Evolutionary conservation across 35 echinoderm and acorn worm species (phyloP), one percentile per base, ranked within the genome.

Genomic region (Chiridota heheva): DNA sequence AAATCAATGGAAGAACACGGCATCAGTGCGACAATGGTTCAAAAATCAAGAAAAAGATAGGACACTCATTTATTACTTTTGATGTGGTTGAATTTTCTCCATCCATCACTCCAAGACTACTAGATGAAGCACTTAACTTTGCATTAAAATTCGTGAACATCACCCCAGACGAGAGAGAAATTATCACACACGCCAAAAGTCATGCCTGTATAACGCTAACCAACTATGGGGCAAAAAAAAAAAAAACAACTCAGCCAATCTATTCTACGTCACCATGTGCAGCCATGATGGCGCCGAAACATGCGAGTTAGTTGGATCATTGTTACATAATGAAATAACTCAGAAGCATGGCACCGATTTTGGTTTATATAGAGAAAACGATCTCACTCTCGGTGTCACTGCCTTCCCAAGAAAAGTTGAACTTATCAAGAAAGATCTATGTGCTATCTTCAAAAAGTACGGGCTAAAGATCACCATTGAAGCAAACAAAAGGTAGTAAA

Each of bases 1-100:
- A 67, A 86, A 84, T 61, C 78, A 66, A 67, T 82, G 60, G 78
- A 67, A 82, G 41, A 82, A 82, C 61, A n/a, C 78, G 1, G 44
- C 30, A 18, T 17, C 78, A 30, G 78, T 82, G 42, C 64, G 44
- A 28, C 18, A 64, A 18, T 82, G 78, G 78, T 82, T 67, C 69
- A 17, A 17, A n/a, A 46, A 44, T 7, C 34, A 15, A 2, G 6
- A 16, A 32, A 42, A 17, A 73, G 34, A 46, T 44, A 40, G 28
- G 17, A 73, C 37, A 45, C 1, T 44, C 17, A 39, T 22, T 73
- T 73, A 24, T 44, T 73, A 24, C 37, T n/a, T 73, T 73, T 44
- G 69, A 73, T 44, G 34, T 73, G 26, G 69, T 73, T 24, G 36
- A 78, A n/a, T 78, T 78, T 53, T 78, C 53, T 33, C 74, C 74